Evolutionary conservation across 2,888 invertebrate genomes (phyloP).

Genomic region (Plutella xylostella): DNA sequence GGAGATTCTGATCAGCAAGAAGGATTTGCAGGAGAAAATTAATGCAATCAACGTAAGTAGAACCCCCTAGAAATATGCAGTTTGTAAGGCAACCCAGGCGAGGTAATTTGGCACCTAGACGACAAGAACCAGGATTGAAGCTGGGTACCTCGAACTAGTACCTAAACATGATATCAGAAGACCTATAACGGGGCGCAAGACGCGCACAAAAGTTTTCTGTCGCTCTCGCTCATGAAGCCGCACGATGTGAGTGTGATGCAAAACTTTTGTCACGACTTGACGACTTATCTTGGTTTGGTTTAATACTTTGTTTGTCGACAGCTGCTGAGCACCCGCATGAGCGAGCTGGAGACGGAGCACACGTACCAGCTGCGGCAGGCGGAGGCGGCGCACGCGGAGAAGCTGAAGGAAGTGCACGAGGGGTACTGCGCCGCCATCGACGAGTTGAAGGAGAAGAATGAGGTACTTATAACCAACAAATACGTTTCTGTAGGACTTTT

Average conservation of each 20-base stretch:
- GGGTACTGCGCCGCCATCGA: constrained; percentile 86
- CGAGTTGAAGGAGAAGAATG: constrained; percentile 79
- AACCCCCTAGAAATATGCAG: neutral
- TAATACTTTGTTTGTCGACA: constrained; percentile 17
- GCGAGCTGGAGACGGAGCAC: constrained; percentile 89
- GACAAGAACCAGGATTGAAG: no score
- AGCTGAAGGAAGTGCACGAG: constrained; percentile 83
- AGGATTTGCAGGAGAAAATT: constrained; percentile 84
- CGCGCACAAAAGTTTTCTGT: no score
- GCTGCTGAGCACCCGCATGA: constrained; percentile 76
- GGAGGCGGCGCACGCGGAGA: constrained; percentile 82
- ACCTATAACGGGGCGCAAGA: no score
- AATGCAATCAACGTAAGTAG: constrained; percentile 53
- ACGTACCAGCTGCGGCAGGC: constrained; percentile 86
- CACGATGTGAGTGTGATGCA: no score
- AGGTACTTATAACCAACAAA: constrained; percentile 50
- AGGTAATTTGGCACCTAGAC: no score
- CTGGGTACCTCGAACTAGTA: no score
- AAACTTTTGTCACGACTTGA: no score
- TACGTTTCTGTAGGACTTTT: no score
- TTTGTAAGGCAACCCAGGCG: neutral
- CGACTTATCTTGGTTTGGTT: no score
- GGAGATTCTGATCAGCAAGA: constrained; percentile 85
- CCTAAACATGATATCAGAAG: no score
- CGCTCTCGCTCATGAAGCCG: no score